Conservation (phyloP, 1,140 invertebrate genomes). For the Hylaeus anthracinus region DNA sequence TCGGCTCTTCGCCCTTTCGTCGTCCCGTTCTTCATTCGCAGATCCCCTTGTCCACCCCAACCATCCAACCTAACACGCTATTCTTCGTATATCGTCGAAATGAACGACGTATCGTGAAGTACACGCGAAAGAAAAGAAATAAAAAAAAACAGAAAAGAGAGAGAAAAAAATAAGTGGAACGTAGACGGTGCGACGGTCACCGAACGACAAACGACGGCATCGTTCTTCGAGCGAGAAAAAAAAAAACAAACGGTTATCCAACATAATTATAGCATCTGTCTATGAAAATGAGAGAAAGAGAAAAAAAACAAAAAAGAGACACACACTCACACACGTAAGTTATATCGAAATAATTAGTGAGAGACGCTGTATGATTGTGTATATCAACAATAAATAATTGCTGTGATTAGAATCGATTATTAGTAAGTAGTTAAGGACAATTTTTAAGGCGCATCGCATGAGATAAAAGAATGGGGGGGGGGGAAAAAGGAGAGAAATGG, state of each 20-base stretch:
- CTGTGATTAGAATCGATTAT: conserved; percentile 81
- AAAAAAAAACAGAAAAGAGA: background rate
- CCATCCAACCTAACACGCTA: conserved; percentile 9
- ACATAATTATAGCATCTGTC: conserved; percentile 51
- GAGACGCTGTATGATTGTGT: conserved; percentile 80
- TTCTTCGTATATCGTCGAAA: conserved; percentile 46
- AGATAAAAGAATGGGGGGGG: conserved; percentile 35
- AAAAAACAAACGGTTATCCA: too few species aligned
- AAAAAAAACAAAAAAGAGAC: conserved; percentile 39
- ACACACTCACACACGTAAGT: conserved; percentile 10
- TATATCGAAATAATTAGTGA: conserved; percentile 73
- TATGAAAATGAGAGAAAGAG: conserved; percentile 30
- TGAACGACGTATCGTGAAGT: conserved; percentile 41
- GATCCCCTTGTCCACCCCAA: background rate
- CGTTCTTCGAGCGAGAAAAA: conserved; percentile 51
- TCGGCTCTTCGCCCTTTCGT: conserved; percentile 11
- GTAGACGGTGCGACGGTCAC: background rate
- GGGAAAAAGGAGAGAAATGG: background rate
- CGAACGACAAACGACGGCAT: background rate
- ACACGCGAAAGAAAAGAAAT: conserved; percentile 7
- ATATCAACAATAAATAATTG: conserved; percentile 82
- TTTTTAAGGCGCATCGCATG: conserved; percentile 73
- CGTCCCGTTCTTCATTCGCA: conserved; percentile 17
- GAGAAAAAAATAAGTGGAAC: background rate
- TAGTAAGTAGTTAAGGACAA: conserved; percentile 78